Evolutionary conservation across 2,797 vertebrate genomes (phyloP).

Genomic region (Harpagifer antarcticus): DNA sequence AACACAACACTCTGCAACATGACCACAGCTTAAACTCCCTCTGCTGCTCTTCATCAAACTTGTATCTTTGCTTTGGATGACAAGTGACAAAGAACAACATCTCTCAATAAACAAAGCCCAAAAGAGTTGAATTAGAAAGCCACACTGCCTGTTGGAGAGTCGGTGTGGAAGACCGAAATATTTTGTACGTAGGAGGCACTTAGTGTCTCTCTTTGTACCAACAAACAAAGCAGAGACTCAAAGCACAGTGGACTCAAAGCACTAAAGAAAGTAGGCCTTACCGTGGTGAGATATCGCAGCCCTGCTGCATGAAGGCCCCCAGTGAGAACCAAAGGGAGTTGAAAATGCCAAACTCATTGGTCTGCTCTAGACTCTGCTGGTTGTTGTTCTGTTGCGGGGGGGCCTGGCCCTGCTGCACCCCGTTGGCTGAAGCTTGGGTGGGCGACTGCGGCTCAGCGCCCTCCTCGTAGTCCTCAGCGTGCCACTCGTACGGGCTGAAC

Average conservation of each 20-base stretch:
- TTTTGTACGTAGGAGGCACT: conserved; percentile 27
- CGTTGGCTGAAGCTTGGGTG: conserved; percentile 77
- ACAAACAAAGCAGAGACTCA: conserved; percentile 35
- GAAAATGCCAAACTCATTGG: conserved; percentile 99
- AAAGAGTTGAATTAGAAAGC: conserved; percentile 41
- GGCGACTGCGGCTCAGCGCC: conserved; percentile 87
- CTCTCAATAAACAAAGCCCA: conserved; percentile 50
- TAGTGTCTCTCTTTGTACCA: conserved; percentile 39
- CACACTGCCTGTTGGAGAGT: conserved; percentile 17
- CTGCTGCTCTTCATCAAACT: conserved; percentile 45
- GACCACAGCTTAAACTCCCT: conserved; percentile 43
- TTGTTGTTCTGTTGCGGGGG: conserved; percentile 83
- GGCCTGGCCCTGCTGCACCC: conserved; percentile 79
- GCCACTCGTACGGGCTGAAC: conserved; percentile 99
- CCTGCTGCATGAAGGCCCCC: conserved; percentile 99
- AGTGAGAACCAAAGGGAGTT: conserved; percentile 99
- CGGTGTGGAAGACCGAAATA: conserved; percentile 39
- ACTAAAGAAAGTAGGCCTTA: conserved; percentile 61
- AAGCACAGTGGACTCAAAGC: conserved; percentile 1
- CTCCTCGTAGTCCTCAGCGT: conserved; percentile 95
- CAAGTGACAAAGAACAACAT: conserved; percentile 42
- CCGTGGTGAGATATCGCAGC: conserved; percentile 99
- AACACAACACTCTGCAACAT: conserved; percentile 40
- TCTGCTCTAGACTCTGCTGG: conserved; percentile 90
- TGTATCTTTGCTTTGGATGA: conserved; percentile 29